Evolutionary conservation across 2,113 vertebrate species (phyloP), one percentile per base, ranked within the genome.

Genomic region (Mus pahari): DNA sequence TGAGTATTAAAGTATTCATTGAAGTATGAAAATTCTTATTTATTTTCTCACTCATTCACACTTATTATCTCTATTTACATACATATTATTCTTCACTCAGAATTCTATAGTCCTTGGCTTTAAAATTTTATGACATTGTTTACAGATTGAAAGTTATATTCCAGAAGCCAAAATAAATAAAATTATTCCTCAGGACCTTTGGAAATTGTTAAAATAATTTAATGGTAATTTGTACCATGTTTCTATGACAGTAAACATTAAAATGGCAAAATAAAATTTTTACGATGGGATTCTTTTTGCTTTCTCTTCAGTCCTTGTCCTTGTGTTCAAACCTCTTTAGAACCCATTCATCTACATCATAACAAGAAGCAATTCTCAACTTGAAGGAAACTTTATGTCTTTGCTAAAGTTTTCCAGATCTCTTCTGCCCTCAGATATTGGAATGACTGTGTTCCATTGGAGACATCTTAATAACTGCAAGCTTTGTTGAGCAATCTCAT

Each of bases 401-500:
- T 78, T 0, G 22, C 33, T 55, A 58, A 81, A 26, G 53, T 42
- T 70, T 28, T 42, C 86, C 79, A 36, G 4, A 45, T 75, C 28
- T 70, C 74, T 90, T 92, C 62, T 93, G 33, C 64, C 39, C 11
- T 28, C 36, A 24, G 11, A 36, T 71, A 55, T 64, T 42, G 98
- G 99, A 99, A 99, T 99, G 99, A 98, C 98, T 97, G 36, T 98
- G 98, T 98, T 98, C 98, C 98, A 98, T 93, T 98, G 98, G 98
- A 99, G 98, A 99, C 98, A 98, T 98, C 97, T 98, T 98, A 98
- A 98, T 98, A 98, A 98, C 98, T 99, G 98, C 99, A 99, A 99
- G 98, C 99, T 99, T 99, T 98, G 98, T 98, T 99, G 99, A 99
- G 99, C 99, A 99, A 99, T 99, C 99, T 99, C 98, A 99, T 99